These are phyloP conservation scores for Nanger granti DNA, from an alignment of 2,113 vertebrate genomes.

Conservation along the genomic window DNA sequence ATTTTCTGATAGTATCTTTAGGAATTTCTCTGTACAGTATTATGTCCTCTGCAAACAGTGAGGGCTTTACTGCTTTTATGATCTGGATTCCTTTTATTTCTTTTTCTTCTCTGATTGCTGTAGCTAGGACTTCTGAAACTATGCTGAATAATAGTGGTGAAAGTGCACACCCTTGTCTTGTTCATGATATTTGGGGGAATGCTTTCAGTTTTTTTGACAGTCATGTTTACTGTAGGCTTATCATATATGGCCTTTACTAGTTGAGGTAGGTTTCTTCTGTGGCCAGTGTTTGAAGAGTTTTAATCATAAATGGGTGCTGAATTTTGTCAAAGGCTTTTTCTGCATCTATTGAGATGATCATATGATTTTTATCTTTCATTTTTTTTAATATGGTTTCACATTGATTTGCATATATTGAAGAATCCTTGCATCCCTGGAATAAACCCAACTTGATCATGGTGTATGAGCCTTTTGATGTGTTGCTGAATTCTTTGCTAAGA, in stretches of 20 bases:
- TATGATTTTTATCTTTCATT: background rate
- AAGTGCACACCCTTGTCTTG: background rate
- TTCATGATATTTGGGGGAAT: background rate
- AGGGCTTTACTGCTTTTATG: background rate
- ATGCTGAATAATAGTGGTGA: background rate
- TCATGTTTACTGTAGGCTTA: background rate
- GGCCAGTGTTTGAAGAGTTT: background rate
- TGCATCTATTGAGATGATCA: background rate
- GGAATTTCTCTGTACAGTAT: background rate
- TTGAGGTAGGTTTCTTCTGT: background rate
- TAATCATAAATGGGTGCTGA: background rate
- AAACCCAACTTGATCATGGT: background rate
- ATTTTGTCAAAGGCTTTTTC: background rate
- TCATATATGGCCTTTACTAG: background rate
- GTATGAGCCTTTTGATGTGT: background rate
- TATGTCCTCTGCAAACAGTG: background rate
- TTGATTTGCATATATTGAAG: background rate
- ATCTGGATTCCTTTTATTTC: background rate
- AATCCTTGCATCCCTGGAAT: background rate
- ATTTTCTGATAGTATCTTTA: background rate
- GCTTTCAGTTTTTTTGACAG: background rate
- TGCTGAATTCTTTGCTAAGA: background rate
- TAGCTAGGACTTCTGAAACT: background rate
- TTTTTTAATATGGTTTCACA: background rate
- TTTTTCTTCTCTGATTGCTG: background rate